A percentile compares a stretch with the other conserved stretches of the same genome.
phyloP scores from a whole-genome alignment of 2,888 invertebrate genomes.

The Dendrolimus pini region DNA sequence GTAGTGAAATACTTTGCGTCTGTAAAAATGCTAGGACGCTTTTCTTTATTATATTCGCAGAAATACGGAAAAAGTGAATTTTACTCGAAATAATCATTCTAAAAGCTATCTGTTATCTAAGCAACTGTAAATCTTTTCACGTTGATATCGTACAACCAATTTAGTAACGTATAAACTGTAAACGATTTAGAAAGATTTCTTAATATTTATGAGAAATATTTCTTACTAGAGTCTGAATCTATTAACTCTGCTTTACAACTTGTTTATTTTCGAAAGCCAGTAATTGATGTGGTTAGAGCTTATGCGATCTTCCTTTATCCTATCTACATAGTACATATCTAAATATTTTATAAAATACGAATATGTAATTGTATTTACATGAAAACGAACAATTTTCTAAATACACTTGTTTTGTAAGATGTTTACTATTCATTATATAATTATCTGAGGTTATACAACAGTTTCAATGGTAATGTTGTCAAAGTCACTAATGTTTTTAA shows the following conservation, averaged over 20 bases:
- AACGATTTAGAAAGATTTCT: not conserved
- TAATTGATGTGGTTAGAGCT: not conserved
- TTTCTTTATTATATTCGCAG: too few relatives aligned
- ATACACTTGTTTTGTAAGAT: not conserved
- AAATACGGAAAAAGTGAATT: too few relatives aligned
- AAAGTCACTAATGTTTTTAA: too few relatives aligned
- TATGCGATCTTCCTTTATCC: conserved; percentile 4
- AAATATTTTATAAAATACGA: not conserved
- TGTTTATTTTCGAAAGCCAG: not conserved
- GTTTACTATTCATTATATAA: too few relatives aligned
- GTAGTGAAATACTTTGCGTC: conserved; percentile 13
- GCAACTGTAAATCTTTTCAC: too few relatives aligned
- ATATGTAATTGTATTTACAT: not conserved
- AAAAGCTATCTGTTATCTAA: too few relatives aligned
- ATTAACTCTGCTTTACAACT: not conserved
- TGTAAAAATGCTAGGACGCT: not conserved
- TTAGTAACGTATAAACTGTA: not conserved
- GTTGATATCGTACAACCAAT: not conserved
- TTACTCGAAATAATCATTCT: too few relatives aligned
- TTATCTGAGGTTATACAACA: too few relatives aligned
- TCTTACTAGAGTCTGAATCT: not conserved
- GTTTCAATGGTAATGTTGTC: too few relatives aligned
- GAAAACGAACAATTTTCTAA: not conserved
- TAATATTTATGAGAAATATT: not conserved
- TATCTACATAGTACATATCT: not conserved